Evolutionary conservation across 2,888 invertebrate species (phyloP).

Genomic region (Xestia c-nigrum): DNA sequence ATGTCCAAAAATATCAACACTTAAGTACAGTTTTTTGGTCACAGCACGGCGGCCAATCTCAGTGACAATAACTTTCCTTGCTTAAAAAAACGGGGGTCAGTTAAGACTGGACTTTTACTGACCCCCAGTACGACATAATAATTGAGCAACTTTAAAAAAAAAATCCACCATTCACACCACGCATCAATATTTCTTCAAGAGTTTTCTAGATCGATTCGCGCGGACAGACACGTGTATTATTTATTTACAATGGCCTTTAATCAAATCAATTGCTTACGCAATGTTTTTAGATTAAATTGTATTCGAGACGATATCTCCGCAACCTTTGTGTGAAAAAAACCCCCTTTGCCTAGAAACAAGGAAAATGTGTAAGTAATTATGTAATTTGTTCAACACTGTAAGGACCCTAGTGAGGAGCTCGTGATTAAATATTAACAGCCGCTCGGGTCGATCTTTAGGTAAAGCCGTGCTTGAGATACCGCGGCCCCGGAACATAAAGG

Average conservation of each 20-base stretch:
- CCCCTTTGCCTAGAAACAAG: neutral
- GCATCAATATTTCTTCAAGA: neutral
- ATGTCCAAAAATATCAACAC: neutral
- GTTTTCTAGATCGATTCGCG: constrained; percentile 25
- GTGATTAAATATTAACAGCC: no score
- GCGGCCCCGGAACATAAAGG: no score
- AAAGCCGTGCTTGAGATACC: no score
- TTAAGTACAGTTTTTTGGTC: no score
- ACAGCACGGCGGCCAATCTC: no score
- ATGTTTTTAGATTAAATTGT: constrained; percentile 17
- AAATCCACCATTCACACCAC: neutral
- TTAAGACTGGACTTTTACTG: no score
- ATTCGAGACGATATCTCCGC: constrained; percentile 1
- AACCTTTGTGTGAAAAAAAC: neutral
- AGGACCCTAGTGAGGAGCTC: no score
- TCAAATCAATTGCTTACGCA: constrained; percentile 10
- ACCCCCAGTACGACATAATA: neutral
- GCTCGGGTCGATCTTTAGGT: no score
- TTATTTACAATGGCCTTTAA: neutral
- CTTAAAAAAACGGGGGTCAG: no score
- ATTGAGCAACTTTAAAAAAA: neutral
- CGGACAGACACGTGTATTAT: constrained; percentile 17
- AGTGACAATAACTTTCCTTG: no score
- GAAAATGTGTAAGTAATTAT: constrained; percentile 18
- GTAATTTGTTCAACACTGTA: neutral